Evolutionary conservation across 2,797 vertebrate genomes (phyloP).

Genomic region (Buphagus erythrorhynchus): DNA sequence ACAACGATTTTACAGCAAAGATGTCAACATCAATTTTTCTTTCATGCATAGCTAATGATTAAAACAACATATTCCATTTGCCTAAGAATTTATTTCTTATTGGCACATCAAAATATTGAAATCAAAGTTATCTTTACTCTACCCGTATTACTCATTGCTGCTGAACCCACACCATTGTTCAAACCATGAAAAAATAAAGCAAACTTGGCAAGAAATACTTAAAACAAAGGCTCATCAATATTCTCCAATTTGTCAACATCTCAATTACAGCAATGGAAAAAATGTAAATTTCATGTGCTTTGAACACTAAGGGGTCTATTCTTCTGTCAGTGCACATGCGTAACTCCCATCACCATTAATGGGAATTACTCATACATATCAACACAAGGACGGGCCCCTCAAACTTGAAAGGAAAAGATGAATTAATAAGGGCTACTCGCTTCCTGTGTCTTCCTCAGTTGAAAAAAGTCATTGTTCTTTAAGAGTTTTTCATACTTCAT

Average conservation of each 20-base stretch:
- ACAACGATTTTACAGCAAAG: slow-evolving; percentile 89
- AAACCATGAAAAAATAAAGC: slow-evolving; percentile 80
- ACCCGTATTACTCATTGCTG: slow-evolving; percentile 76
- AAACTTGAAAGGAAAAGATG: slow-evolving; percentile 65
- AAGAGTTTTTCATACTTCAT: slow-evolving; percentile 73
- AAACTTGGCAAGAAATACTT: slow-evolving; percentile 82
- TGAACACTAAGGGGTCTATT: slow-evolving; percentile 80
- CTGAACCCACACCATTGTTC: slow-evolving; percentile 82
- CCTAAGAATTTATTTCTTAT: slow-evolving; percentile 83
- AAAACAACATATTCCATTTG: slow-evolving; percentile 86
- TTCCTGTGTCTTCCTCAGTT: slow-evolving; percentile 69
- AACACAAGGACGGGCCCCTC: slow-evolving; percentile 69
- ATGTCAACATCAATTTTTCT: slow-evolving; percentile 95
- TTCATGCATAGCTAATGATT: slow-evolving; percentile 96
- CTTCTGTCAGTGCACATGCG: slow-evolving; percentile 79
- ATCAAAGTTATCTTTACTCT: slow-evolving; percentile 81
- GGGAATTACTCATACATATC: slow-evolving; percentile 81
- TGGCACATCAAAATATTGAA: slow-evolving; percentile 85
- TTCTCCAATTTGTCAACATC: slow-evolving; percentile 84
- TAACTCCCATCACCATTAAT: slow-evolving; percentile 78
- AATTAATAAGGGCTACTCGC: slow-evolving; percentile 70
- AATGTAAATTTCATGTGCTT: slow-evolving; percentile 82
- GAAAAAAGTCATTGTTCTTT: slow-evolving; percentile 73
- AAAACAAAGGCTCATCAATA: slow-evolving; percentile 83
- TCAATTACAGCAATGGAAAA: slow-evolving; percentile 82